Evolutionary conservation across 2,888 invertebrate genomes (phyloP).

Genomic region (Dichetophora obliterata): DNA sequence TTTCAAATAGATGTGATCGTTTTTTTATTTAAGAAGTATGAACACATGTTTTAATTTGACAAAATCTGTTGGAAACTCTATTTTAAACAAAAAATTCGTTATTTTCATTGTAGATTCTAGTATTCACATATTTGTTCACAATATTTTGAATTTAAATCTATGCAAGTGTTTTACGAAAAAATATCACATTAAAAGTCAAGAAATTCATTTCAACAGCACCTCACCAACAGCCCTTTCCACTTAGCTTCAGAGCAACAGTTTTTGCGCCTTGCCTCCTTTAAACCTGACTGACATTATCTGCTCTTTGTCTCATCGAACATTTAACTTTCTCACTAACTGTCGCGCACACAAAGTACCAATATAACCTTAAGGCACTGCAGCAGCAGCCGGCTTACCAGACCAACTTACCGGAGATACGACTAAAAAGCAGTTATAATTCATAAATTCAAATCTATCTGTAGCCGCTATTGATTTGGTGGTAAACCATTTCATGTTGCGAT

Average conservation of each 20-base stretch:
- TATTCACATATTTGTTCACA: too few relatives aligned
- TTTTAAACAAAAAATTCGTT: too few relatives aligned
- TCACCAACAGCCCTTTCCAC: too few relatives aligned
- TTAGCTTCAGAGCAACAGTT: not conserved
- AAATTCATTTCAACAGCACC: too few relatives aligned
- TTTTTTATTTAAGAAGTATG: too few relatives aligned
- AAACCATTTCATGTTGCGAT: not conserved
- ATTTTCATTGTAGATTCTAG: too few relatives aligned
- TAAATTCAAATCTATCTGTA: constrained; percentile 35
- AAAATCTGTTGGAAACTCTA: too few relatives aligned
- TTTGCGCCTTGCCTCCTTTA: not conserved
- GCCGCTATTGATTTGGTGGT: not conserved
- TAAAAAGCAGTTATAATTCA: constrained; percentile 14
- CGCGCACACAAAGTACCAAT: constrained; percentile 2
- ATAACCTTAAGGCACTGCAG: not conserved
- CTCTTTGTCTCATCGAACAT: not conserved
- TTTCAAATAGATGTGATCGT: too few relatives aligned
- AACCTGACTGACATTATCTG: constrained; percentile 8
- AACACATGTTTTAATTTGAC: too few relatives aligned
- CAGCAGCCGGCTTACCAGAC: not conserved
- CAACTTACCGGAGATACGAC: not conserved
- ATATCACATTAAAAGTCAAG: too few relatives aligned
- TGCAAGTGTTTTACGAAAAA: too few relatives aligned
- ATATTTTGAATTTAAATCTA: too few relatives aligned
- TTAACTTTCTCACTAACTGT: not conserved